Conservation (phyloP, 2,113 vertebrate species). For the Phocoena phocoena region DNA sequence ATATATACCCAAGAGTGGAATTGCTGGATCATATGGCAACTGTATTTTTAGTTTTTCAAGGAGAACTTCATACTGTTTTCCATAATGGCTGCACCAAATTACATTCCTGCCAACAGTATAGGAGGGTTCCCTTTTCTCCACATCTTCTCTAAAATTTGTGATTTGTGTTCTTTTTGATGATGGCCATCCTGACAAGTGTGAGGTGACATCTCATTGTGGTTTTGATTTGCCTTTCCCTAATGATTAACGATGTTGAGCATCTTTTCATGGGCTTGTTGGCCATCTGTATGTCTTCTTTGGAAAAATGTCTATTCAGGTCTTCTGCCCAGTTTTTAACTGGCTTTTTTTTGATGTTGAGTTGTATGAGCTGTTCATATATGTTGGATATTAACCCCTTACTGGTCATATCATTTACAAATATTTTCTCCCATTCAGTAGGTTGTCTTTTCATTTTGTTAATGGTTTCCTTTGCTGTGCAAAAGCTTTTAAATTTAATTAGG, state of each 20-base stretch:
- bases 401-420: not conserved
- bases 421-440: not conserved
- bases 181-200: not conserved
- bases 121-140: not conserved
- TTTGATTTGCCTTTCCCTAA: not conserved
- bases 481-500: not conserved
- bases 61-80: not conserved
- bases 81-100: not conserved
- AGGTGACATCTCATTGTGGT: not conserved
- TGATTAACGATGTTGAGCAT: not conserved
- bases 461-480: not conserved
- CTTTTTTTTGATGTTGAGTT: not conserved
- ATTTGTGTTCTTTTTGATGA: not conserved
- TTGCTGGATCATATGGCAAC: not conserved
- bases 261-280: not conserved
- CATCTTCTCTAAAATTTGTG: not conserved
- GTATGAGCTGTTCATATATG: not conserved
- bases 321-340: not conserved
- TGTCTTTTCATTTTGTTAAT: not conserved
- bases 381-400: not conserved
- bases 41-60: not conserved
- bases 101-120: no score
- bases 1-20: not conserved
- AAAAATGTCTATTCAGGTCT: not conserved
- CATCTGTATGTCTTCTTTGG: not conserved